A percentile compares a stretch with the other conserved stretches of the same genome.
Evolutionary conservation across 2,888 invertebrate genomes (phyloP).

Genomic region (Lathronympha strigana): DNA sequence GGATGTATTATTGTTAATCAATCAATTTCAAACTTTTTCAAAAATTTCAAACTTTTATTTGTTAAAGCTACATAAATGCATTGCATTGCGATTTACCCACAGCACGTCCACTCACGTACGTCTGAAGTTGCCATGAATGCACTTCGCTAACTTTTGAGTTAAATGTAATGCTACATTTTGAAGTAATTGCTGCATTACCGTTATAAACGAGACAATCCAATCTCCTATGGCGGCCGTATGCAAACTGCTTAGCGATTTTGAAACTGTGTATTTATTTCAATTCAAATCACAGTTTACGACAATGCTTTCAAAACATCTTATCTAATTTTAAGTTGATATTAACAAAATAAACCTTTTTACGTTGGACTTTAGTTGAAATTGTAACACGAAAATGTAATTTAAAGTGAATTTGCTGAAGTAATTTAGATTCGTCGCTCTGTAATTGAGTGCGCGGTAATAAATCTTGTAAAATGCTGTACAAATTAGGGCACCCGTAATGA

Average conservation of each 20-base stretch:
- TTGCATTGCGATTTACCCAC: too few species aligned
- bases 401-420: constrained; percentile 2
- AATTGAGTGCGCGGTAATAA: constrained; percentile 38
- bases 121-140: too few species aligned
- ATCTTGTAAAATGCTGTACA: constrained; percentile 24
- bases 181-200: too few species aligned
- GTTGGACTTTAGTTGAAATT: neutral
- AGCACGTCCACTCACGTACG: too few species aligned
- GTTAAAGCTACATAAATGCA: too few species aligned
- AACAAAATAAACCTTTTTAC: neutral
- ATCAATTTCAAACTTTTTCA: too few species aligned
- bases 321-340: neutral
- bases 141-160: too few species aligned
- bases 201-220: too few species aligned
- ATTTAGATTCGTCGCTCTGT: constrained; percentile 25
- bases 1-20: too few species aligned
- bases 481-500: neutral
- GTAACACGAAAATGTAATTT: neutral
- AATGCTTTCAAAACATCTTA: neutral
- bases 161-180: neutral
- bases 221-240: neutral
- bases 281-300: constrained; percentile 20
- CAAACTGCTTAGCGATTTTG: constrained; percentile 24
- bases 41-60: too few species aligned
- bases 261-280: constrained; percentile 36